Evolutionary conservation across 1,140 invertebrate species (phyloP), one percentile per base, ranked within the genome.

Genomic region (Lordiphosa mommai): DNA sequence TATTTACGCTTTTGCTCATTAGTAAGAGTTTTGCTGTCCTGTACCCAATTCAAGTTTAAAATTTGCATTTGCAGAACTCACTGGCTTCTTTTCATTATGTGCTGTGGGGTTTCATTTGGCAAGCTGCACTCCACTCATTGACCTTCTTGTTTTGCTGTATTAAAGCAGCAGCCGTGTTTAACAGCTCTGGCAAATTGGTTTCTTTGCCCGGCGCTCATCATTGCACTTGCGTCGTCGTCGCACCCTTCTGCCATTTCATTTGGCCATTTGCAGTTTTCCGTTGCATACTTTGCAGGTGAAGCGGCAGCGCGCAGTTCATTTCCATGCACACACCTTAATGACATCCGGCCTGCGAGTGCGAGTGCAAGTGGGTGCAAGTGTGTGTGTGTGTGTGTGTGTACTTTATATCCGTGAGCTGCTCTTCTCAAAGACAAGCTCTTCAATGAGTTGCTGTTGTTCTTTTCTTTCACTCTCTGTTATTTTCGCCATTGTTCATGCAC

Each of bases 401-500:
- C 4, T 23, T 47, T 41, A 33, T 49, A n/a, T n/a, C n/a, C n/a
- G n/a, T n/a, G n/a, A n/a, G 37, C 10, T 44, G 30, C 14, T 20
- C 20, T 60, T 40, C 37, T 16, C 30, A 56, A 57, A 57, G 53
- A 61, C 61, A 65, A 30, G 12, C 50, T 56, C 50, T 48, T 67
- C 64, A 67, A 51, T 59, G 63, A 41, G 36, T 69, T 68, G 46
- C 52, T 63, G 43, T 53, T 49, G 32, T 32, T 34, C 41, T 55
- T 41, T 56, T 63, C 36, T 58, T 55, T 40, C 27, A 48, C 30
- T 57, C 30, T 53, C 30, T 52, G 48, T 48, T 53, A 61, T 57
- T 56, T 50, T 36, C 17, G 23, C 46, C 72, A 84, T 84, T 85
- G 68, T 84, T 84, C 77, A 84, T 72, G 72, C 77, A 76, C 71